Base-by-base conservation (phyloP, 2,888 invertebrate species). In the Thecophora atra region DNA sequence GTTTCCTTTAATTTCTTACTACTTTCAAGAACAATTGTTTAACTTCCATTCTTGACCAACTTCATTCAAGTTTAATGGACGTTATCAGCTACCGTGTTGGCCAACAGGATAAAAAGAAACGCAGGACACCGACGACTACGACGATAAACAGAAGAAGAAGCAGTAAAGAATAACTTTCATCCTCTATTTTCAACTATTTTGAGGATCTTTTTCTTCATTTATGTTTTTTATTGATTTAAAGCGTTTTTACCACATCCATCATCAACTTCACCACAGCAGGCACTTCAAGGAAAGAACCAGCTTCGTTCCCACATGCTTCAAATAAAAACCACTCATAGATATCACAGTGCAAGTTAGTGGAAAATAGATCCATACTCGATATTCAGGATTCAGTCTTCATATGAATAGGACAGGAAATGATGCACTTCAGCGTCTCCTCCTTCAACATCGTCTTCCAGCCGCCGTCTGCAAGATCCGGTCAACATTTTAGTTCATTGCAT, bases 381-480 rank as follows among this genome's bases (percentile, higher is more conserved):
- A 24, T 58, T 58, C 24, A 58, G 17, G 28, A 58, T 26, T 13
- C n/a, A 56, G n/a, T 42, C 42, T 56, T 67, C 56, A 54, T 37
- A 24, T 28, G 56, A 28, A 37, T 11, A 37, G 42, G 37, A 30
- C 67, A 67, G 67, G 54, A 56, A 54, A 56, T 24, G 67, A 42
- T 19, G 24, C 28, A 24, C 21, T 54, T 11, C n/a, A 11, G 21
- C 54, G 8, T 21, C 21, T 11, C 19, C 17, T 30, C 62, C 26
- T 21, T 1, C 21, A 13, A 17, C 64, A 64, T 56, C 64, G n/a
- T n/a, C n/a, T 67, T 62, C 8, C 30, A 24, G 58, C 28, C 58
- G 28, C n/a, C 11, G 24, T 58, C 28, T 26, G 26, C 15, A 28
- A 58, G 58, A 58, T 58, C 51, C 67, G 72, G 72, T 72, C 72